Conservation (phyloP, 2,113 vertebrate genomes). For the Phyllostomus hastatus region DNA sequence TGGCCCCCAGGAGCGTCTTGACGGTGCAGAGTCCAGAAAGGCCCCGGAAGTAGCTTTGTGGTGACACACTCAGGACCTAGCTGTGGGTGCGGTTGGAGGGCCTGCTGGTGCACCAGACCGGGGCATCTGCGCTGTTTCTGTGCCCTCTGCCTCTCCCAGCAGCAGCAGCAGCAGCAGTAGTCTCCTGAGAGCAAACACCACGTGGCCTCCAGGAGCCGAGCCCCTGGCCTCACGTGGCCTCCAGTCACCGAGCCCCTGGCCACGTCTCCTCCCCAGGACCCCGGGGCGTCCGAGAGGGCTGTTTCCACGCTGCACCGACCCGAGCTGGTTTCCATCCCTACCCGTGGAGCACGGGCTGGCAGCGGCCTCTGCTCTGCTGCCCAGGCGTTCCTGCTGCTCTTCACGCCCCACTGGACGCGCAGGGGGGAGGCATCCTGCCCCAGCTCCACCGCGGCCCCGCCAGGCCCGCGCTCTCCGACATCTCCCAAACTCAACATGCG, state of each 20-base stretch:
- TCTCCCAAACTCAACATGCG: not conserved
- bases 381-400: too few species aligned
- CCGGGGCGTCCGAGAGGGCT: not conserved
- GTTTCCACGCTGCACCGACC: not conserved
- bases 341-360: not conserved
- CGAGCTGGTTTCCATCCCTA: not conserved
- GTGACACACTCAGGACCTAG: not conserved
- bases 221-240: too few species aligned
- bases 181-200: not conserved
- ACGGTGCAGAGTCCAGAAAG: not conserved
- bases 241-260: too few species aligned
- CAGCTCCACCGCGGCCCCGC: not conserved
- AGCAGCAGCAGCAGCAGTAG: not conserved
- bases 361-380: not conserved
- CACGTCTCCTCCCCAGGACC: not conserved
- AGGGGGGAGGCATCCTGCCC: not conserved
- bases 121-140: not conserved
- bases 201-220: too few species aligned
- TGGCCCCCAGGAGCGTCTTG: too few species aligned
- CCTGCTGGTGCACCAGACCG: not conserved
- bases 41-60: not conserved
- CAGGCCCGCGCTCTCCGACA: not conserved
- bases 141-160: not conserved
- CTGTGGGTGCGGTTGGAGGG: not conserved
- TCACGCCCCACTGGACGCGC: not conserved